These are phyloP conservation scores for Ceratotherium simum DNA, from an alignment of 2,113 vertebrate species.

Conservation along the genomic window DNA sequence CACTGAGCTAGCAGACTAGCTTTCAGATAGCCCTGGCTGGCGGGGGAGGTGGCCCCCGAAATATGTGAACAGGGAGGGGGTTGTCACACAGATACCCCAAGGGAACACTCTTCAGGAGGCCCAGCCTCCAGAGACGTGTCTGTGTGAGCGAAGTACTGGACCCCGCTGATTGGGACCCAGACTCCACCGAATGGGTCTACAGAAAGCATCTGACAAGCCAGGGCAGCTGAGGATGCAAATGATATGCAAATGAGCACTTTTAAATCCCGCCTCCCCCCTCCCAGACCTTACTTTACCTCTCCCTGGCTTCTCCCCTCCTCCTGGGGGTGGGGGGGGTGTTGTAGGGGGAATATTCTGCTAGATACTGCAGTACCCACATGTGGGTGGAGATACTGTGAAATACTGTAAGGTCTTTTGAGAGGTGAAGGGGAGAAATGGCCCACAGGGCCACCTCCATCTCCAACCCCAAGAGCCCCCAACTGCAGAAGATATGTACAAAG, in stretches of 20 bases:
- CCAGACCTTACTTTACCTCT: constrained; percentile 86
- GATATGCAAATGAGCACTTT: constrained; percentile 85
- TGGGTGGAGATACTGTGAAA: constrained; percentile 58
- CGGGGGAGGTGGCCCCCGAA: not conserved
- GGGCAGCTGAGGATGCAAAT: constrained; percentile 74
- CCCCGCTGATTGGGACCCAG: constrained; percentile 9
- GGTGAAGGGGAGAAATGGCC: constrained; percentile 37
- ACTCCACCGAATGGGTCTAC: not conserved
- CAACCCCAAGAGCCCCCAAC: constrained; percentile 13
- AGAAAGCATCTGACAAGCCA: constrained; percentile 54
- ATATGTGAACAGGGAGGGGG: constrained; percentile 32
- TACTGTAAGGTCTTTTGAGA: constrained; percentile 70
- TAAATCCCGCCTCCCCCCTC: constrained; percentile 78
- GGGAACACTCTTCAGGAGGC: constrained; percentile 67
- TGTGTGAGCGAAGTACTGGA: constrained; percentile 48
- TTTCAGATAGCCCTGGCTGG: constrained; percentile 65
- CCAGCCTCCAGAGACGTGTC: constrained; percentile 76
- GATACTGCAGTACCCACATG: not conserved
- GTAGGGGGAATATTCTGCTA: not conserved
- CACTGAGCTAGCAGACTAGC: constrained; percentile 52
- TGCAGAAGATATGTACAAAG: constrained; percentile 79
- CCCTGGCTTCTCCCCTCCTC: constrained; percentile 55
- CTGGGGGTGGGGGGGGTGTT: not conserved
- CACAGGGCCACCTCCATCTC: not conserved
- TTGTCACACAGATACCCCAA: constrained; percentile 65